Evolutionary conservation across 2,797 vertebrate species (phyloP), one percentile per base, ranked within the genome.

Genomic region (Gila robusta): DNA sequence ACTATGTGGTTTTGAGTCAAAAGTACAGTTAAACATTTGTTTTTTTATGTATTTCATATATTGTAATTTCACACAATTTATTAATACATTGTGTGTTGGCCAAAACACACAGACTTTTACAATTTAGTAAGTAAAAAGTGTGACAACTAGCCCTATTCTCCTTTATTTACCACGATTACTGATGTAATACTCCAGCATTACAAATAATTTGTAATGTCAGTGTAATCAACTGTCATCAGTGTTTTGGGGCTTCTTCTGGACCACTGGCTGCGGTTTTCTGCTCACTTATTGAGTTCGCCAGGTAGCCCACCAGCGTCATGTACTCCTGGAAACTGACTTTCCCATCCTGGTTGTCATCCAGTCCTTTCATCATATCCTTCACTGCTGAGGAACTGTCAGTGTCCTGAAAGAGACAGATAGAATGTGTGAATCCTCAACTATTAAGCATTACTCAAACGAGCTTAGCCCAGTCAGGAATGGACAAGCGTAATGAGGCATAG

Each of bases 271-370:
- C 4, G 7, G 28, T 0, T 86, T 91, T 90, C 56, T 47, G 84
- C 88, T 95, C 76, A 79, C 92, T 94, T 47, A 93, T 1, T 47
- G 88, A 41, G 23, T 64, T 93, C 74, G 95, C 95, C 89, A 95
- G 0, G 83, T 93, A 93, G 76, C 94, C 95, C 70, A 96, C 87
- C 91, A 96, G 90, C 67, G 21, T 85, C 90, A 96, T 81, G 89
- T 94, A 95, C 91, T 96, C 94, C 86, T 89, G 78, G 90, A 96
- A 96, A 93, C 90, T 91, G 92, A 96, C 93, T 80, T 95, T 95
- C 70, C 93, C 94, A 6, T 95, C 95, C 0, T 88, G 73, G 91
- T 96, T 93, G 1, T 85, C 92, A 39, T 95, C 94, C 91, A 96
- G 86, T 10, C 93, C 91, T 12, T 19, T 12, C 90, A 94, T 94